Evolutionary conservation across 1,140 invertebrate species (phyloP), one percentile per base, ranked within the genome.

Genomic region (Adelges cooleyi): DNA sequence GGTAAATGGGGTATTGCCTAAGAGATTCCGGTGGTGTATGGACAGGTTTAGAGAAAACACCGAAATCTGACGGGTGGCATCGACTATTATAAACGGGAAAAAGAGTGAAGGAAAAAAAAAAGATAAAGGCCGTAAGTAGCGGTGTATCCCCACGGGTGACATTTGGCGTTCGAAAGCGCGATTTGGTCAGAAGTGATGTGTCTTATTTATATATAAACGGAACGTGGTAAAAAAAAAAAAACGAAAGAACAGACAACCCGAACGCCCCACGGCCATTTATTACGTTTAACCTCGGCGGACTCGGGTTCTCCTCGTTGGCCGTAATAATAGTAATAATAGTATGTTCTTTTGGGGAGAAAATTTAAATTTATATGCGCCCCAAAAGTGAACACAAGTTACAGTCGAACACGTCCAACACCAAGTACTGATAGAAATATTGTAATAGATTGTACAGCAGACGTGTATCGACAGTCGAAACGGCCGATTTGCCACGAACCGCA

Each of bases 161-260:
- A 62, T 62, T 62, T 62, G 23, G 56, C 27, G 56, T 44, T 46
- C 25, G 56, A 48, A 62, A 62, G 56, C 44, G 56, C 56, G 56
- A 62, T 62, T 62, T 62, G 44, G 56, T 62, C 56, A 62, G 40
- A 62, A 62, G 56, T 48, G 56, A 62, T 62, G 56, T 62, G 56
- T 62, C 56, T 62, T 62, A 62, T 62, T 62, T 62, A 62, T 33
- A 11, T 62, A 62, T 20, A 25, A 62, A 62, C 38, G 56, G 25
- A 62, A 62, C 56, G 56, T 25, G 23, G 23, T 13, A 62, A 62
- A 48, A 44, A 59, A 62, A 62, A 33, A 33, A 33, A n/a, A n/a
- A 33, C 5, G 11, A 33, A 33, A 33, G 11, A 33, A 5, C 11
- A 33, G 56, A 62, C 56, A 29, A 46, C 40, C 56, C 18, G 20